Conservation (phyloP, 2,888 invertebrate genomes). For the Spilosoma lubricipeda region DNA sequence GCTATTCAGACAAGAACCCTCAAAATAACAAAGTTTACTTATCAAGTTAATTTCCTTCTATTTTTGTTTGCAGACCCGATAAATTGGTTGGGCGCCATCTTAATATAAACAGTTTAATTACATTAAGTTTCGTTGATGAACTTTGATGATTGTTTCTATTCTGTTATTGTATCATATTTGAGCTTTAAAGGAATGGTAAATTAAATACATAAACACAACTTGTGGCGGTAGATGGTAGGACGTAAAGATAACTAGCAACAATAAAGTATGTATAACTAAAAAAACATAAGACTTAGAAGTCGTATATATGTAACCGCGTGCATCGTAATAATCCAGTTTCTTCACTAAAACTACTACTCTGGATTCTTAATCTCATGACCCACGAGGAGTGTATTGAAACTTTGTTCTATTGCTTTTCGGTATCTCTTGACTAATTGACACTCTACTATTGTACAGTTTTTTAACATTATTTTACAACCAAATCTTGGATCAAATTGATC, state of each 20-base stretch:
- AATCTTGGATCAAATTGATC: too few species aligned
- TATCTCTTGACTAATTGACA: too few species aligned
- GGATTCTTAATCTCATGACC: too few species aligned
- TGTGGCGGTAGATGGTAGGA: not conserved
- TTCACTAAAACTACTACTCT: too few species aligned
- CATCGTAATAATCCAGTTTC: too few species aligned
- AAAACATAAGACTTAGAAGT: not conserved
- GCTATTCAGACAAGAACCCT: slow-evolving; percentile 29
- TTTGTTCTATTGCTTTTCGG: too few species aligned
- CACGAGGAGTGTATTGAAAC: too few species aligned
- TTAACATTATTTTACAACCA: too few species aligned
- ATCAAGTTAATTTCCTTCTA: slow-evolving; percentile 39
- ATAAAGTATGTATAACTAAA: not conserved
- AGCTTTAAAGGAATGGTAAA: not conserved
- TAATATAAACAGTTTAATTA: slow-evolving; percentile 42
- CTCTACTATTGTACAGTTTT: too few species aligned
- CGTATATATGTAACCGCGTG: too few species aligned
- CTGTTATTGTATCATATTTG: slow-evolving; percentile 9
- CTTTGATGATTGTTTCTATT: slow-evolving; percentile 25
- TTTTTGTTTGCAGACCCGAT: slow-evolving; percentile 32
- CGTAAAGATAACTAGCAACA: not conserved
- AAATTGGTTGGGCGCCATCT: slow-evolving; percentile 33
- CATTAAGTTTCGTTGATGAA: slow-evolving; percentile 28
- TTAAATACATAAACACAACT: not conserved
- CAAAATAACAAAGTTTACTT: slow-evolving; percentile 37